phyloP scores from a whole-genome alignment of 2,797 vertebrate species.

The Gymnopithys bicolor region DNA sequence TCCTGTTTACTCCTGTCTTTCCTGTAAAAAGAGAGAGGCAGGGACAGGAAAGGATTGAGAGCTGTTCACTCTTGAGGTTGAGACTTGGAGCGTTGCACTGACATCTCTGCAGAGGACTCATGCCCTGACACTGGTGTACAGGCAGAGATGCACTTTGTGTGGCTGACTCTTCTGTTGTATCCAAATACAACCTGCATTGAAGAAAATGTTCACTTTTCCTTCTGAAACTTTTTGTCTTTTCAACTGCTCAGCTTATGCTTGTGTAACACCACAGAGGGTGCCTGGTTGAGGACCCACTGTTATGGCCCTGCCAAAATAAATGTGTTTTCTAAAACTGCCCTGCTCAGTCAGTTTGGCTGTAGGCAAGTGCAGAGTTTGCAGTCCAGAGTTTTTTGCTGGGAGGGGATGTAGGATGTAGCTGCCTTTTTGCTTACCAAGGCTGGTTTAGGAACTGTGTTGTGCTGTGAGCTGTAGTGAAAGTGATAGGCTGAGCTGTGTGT shows the following conservation, averaged over 20 bases:
- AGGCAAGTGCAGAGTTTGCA: background rate
- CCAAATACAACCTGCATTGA: background rate
- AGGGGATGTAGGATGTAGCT: background rate
- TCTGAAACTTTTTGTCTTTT: background rate
- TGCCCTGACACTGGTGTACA: background rate
- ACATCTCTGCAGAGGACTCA: background rate
- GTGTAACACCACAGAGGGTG: background rate
- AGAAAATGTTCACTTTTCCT: background rate
- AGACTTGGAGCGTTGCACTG: background rate
- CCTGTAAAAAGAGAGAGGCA: background rate
- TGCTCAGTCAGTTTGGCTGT: background rate
- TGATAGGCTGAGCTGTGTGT: background rate
- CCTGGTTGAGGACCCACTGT: background rate
- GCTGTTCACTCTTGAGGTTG: background rate
- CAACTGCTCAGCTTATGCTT: background rate
- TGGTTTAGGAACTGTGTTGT: background rate
- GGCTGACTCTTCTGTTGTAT: background rate
- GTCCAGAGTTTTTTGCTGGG: background rate
- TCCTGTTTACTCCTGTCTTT: background rate
- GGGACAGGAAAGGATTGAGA: background rate
- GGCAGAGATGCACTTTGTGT: background rate
- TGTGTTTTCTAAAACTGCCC: background rate
- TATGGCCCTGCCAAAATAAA: background rate
- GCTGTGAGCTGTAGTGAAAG: background rate
- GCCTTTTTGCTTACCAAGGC: constrained; percentile 22